Conservation (phyloP, 2,113 vertebrate species). For the Balaeniceps rex region DNA sequence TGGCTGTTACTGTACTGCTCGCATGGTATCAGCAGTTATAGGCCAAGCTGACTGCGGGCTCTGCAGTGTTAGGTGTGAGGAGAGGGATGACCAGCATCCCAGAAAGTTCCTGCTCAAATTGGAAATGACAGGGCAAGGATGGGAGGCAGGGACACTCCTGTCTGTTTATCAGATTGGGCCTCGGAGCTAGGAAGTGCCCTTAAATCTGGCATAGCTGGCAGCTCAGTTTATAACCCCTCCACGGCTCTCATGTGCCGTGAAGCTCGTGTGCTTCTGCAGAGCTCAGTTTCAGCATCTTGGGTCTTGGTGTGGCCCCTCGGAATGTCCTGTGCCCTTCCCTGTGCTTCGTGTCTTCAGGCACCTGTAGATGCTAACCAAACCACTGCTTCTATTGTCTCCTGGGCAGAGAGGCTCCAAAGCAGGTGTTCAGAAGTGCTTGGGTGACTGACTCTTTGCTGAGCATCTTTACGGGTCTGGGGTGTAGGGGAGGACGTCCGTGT, state of each 20-base stretch:
- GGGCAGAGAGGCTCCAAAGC: neutral
- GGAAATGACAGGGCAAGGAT: neutral
- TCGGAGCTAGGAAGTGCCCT: neutral
- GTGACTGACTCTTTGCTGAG: neutral
- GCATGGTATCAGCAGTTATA: neutral
- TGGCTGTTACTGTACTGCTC: neutral
- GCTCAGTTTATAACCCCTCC: neutral
- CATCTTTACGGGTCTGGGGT: neutral
- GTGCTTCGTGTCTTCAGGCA: neutral
- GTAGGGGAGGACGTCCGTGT: neutral
- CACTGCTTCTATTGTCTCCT: neutral
- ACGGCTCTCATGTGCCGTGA: neutral
- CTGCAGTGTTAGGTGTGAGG: neutral
- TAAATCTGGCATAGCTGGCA: neutral
- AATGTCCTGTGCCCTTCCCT: neutral
- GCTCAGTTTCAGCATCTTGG: neutral
- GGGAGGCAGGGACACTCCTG: neutral
- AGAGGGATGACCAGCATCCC: neutral
- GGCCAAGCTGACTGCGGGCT: neutral
- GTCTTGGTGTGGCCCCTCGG: fast-evolving
- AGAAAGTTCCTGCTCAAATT: neutral
- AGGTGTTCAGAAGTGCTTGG: neutral
- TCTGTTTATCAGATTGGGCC: neutral
- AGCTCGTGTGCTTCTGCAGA: neutral
- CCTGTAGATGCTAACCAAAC: neutral